A percentile compares a stretch with the other conserved stretches of the same genome.
Evolutionary conservation across 2,113 vertebrate genomes (phyloP).

Genomic region (Lampris megalopsis): DNA sequence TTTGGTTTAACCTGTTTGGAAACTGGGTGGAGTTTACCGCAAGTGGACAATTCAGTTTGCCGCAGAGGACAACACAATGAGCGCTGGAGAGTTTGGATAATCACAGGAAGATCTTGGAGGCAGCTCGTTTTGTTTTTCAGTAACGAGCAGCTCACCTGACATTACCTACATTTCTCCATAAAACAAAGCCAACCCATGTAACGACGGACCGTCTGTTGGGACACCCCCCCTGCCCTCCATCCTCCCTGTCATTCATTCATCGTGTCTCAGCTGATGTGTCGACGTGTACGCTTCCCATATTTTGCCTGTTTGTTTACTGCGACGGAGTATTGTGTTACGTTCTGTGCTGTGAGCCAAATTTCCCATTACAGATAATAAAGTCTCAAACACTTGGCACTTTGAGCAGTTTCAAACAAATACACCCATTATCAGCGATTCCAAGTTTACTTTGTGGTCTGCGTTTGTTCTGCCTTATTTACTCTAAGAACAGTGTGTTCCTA

Average conservation of each 20-base stretch:
- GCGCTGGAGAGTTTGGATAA: slow-evolving; percentile 28
- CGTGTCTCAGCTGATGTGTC: neutral
- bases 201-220: too few relatives aligned
- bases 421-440: too few relatives aligned
- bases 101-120: slow-evolving; percentile 5
- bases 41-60: slow-evolving; percentile 58
- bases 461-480: too few relatives aligned
- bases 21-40: slow-evolving; percentile 61
- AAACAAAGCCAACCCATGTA: neutral
- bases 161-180: neutral
- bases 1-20: slow-evolving; percentile 68
- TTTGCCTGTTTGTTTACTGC: neutral
- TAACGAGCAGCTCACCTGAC: neutral
- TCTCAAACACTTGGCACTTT: too few relatives aligned
- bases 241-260: too few relatives aligned
- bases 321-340: too few relatives aligned
- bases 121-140: slow-evolving; percentile 1
- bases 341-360: too few relatives aligned
- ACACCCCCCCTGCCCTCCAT: too few relatives aligned
- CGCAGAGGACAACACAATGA: slow-evolving; percentile 53
- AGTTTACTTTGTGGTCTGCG: too few relatives aligned
- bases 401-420: too few relatives aligned
- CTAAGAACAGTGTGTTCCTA: too few relatives aligned
- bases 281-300: neutral
- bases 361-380: neutral